Base-by-base conservation (phyloP, 1,140 invertebrate species). In the Drosophila auraria region DNA sequence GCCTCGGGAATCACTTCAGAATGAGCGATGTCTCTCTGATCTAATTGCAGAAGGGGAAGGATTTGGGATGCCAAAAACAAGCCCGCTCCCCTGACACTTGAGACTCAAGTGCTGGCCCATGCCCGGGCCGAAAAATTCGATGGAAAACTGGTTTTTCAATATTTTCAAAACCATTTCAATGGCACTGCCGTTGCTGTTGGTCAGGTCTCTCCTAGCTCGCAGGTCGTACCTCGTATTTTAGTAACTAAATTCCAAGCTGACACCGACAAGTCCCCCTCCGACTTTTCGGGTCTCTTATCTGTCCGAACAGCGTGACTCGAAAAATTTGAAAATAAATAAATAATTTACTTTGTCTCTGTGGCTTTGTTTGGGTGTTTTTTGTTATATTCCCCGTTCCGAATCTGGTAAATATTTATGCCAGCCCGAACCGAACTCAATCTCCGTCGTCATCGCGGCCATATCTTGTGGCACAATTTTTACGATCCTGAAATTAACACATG, bases 11-110 rank as follows among this genome's bases (percentile, higher is more conserved):
- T 59, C 78, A 84, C 81, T 87, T 80, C 78, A 87, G 56, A 78
- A 81, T 87, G 81, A 87, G 81, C 78, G 70, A 87, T 87, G 84
- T 87, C 73, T 84, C 73, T 83, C 73, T 83, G 80, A 78, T 87
- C 81, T 89, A 87, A 83, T 89, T 80, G 83, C 83, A 62, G 33
- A 76, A 62, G 62, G 74, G 51, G 30, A 33, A 36, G 9, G 53
- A 38, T 56, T 56, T 36, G 36, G 63, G 40, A 63, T 42, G 63
- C 59, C 53, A 64, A 72, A 57, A 60, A 54, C n/a, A 36, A 68
- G 30, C 12, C 27, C 23, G 23, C 45, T 60, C 45, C 50, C 62
- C 80, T 68, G 69, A 60, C 74, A 86, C 84, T 87, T 80, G 84
- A 87, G 44, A 57, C 82, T 89, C 84, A 84, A 89, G 84, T 89